phyloP scores from a whole-genome alignment of 2,797 vertebrate species.

The Siniperca undulata region DNA sequence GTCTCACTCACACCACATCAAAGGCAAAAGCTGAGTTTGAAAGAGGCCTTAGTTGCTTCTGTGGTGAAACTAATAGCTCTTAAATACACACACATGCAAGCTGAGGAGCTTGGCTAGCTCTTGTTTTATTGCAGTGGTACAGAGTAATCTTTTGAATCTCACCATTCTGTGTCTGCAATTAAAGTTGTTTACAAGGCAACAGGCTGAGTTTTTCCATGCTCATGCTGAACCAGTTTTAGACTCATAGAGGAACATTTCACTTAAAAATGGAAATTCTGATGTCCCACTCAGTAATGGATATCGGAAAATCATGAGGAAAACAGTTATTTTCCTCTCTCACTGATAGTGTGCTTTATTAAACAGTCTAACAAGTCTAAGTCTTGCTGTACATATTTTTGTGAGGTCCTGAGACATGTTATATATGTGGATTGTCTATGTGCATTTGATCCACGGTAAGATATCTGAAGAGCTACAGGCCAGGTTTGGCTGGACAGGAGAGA shows the following conservation, averaged over 20 bases:
- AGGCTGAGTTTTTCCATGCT: constrained; percentile 10
- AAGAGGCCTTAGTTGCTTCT: background rate
- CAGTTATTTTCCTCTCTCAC: background rate
- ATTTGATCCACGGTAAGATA: background rate
- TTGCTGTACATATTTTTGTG: background rate
- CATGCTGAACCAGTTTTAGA: background rate
- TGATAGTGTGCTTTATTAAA: background rate
- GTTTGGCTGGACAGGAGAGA: no score
- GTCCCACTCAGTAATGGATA: background rate
- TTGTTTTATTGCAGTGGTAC: background rate
- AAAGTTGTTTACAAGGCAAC: constrained; percentile 7
- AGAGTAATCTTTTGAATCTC: background rate
- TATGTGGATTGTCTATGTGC: background rate
- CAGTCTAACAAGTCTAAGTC: background rate
- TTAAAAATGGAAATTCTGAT: background rate
- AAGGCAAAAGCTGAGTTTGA: background rate
- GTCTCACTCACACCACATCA: background rate
- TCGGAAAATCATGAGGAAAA: background rate
- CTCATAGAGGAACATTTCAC: constrained; percentile 1
- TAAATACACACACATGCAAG: constrained; percentile 4
- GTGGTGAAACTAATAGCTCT: background rate
- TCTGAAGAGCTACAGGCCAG: background rate
- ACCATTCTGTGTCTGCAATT: background rate
- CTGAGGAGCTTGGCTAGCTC: background rate
- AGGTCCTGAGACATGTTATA: background rate